These are phyloP conservation scores for Lontra canadensis DNA, from an alignment of 2,113 vertebrate genomes.

Conservation along the genomic window DNA sequence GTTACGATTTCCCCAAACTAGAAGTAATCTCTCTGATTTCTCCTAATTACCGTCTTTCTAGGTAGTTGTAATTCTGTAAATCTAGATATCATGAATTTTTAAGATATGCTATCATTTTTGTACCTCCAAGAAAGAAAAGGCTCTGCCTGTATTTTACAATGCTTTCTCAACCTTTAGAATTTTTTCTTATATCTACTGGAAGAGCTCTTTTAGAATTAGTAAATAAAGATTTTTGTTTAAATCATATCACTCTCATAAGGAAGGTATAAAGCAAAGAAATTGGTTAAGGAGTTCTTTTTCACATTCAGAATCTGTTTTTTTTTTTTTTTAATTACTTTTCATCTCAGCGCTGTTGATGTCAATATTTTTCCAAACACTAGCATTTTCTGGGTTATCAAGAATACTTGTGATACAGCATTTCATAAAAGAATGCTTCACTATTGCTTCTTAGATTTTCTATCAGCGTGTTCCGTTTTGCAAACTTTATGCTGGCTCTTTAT, in stretches of 20 bases:
- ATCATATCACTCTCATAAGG: not conserved
- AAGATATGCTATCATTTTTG: not conserved
- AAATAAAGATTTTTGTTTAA: not conserved
- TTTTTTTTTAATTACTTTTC: not conserved
- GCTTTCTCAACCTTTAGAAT: not conserved
- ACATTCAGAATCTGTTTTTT: not conserved
- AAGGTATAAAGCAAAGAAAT: not conserved
- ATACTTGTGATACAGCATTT: not conserved
- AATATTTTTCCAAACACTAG: not conserved
- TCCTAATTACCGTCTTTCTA: not conserved
- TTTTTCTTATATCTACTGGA: not conserved
- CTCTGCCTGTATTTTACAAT: not conserved
- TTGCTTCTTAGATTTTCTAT: not conserved
- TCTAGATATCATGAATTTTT: not conserved
- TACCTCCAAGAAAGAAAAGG: not conserved
- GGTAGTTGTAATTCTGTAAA: not conserved
- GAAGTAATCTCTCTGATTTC: not conserved
- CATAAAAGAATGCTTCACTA: not conserved
- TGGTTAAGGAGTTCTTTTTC: constrained; percentile 8
- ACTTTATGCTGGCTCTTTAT: not conserved
- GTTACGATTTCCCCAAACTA: not conserved
- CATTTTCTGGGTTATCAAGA: not conserved
- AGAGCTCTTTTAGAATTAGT: not conserved
- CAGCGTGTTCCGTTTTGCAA: not conserved
- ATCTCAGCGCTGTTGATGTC: not conserved